phyloP scores from a whole-genome alignment of 2,113 vertebrate genomes.

The Actinemys pallida region DNA sequence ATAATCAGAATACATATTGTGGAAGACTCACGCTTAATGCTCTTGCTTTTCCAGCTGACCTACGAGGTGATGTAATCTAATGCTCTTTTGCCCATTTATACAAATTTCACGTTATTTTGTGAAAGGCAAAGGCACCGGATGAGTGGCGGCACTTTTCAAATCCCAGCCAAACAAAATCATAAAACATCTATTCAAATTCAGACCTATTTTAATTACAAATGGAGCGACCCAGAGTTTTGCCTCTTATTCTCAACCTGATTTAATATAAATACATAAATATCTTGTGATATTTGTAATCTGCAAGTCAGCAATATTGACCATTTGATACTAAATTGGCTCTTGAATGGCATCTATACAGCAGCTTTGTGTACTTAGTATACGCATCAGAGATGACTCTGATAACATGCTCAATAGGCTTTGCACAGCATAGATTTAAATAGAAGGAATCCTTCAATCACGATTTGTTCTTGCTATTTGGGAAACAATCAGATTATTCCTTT shows the following conservation, averaged over 20 bases:
- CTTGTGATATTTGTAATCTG: conserved; percentile 70
- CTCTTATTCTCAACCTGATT: conserved; percentile 54
- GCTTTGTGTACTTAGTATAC: conserved; percentile 36
- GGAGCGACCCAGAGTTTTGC: not conserved
- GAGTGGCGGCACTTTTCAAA: conserved; percentile 41
- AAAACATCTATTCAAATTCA: conserved; percentile 37
- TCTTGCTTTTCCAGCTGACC: conserved; percentile 51
- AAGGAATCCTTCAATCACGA: conserved; percentile 57
- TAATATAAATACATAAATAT: conserved; percentile 71
- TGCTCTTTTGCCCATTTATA: conserved; percentile 40
- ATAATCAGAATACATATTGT: conserved; percentile 28
- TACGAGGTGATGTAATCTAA: not conserved
- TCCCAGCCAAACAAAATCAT: conserved; percentile 21
- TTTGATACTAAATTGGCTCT: conserved; percentile 58
- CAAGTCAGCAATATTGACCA: conserved; percentile 47
- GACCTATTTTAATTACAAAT: conserved; percentile 36
- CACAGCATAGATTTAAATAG: conserved; percentile 42
- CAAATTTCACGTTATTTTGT: not conserved
- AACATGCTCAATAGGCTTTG: conserved; percentile 47
- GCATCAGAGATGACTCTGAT: conserved; percentile 42
- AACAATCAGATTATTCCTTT: conserved; percentile 61
- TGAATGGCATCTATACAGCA: conserved; percentile 48
- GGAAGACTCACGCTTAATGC: not conserved
- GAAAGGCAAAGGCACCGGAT: not conserved
- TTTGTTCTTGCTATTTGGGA: conserved; percentile 52